Conservation (phyloP, 2,113 vertebrate genomes). For the Ceratotherium simum region DNA sequence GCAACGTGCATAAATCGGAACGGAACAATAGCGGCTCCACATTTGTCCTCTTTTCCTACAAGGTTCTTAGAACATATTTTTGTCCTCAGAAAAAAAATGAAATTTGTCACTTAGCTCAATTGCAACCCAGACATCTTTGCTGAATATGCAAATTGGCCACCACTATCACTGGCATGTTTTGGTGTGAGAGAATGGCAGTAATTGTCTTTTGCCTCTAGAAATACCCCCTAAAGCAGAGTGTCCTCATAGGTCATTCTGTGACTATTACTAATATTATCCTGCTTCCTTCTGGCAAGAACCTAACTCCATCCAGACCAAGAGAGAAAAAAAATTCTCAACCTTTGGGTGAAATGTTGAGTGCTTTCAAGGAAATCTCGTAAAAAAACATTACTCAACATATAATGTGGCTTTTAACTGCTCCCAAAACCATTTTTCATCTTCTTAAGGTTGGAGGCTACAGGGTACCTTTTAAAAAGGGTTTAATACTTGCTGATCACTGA, state of each 20-base stretch:
- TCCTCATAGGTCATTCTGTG: neutral
- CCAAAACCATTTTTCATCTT: slow-evolving; percentile 50
- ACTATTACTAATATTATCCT: neutral
- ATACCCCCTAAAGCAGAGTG: neutral
- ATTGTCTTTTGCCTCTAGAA: slow-evolving; percentile 31
- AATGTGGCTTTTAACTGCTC: slow-evolving; percentile 45
- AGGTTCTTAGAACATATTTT: slow-evolving; percentile 42
- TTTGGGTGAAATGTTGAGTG: slow-evolving; percentile 50
- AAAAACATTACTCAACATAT: neutral
- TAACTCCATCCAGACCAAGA: slow-evolving; percentile 51
- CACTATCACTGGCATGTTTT: neutral
- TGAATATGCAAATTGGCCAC: slow-evolving; percentile 4
- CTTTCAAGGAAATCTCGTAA: slow-evolving; percentile 50
- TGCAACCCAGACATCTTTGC: slow-evolving; percentile 46
- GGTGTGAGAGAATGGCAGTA: slow-evolving; percentile 12
- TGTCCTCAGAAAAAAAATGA: slow-evolving; percentile 39
- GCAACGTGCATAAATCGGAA: slow-evolving; percentile 41
- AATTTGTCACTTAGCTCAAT: slow-evolving; percentile 67
- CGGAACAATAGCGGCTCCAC: neutral
- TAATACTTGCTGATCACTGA: slow-evolving; percentile 45
- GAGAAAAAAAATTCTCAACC: slow-evolving; percentile 41
- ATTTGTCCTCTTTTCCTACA: slow-evolving; percentile 6
- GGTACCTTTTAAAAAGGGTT: slow-evolving; percentile 51
- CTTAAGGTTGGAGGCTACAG: slow-evolving; percentile 41
- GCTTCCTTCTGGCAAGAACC: slow-evolving; percentile 40